These are phyloP conservation scores for Denticeps clupeoides DNA, from an alignment of 2,797 vertebrate genomes.

Conservation along the genomic window DNA sequence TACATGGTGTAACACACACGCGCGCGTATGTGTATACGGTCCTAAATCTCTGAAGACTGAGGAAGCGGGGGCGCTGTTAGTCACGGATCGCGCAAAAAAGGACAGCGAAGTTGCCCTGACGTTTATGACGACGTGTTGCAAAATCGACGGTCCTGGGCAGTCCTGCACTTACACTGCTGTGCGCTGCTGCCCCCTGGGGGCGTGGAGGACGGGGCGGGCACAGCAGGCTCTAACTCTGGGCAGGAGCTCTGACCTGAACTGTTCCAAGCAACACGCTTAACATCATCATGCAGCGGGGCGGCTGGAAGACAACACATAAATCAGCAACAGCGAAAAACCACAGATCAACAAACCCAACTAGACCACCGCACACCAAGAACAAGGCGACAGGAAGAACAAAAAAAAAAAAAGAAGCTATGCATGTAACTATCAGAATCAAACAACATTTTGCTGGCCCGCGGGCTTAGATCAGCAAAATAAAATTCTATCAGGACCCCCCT, in stretches of 20 bases:
- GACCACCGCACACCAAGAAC: background rate
- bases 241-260: slow-evolving; percentile 56
- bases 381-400: background rate
- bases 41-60: too few species aligned
- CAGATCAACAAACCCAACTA: slow-evolving; percentile 26
- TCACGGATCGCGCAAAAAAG: too few species aligned
- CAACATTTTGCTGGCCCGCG: slow-evolving; percentile 1
- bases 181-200: slow-evolving; percentile 45
- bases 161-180: slow-evolving; percentile 48
- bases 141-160: too few species aligned
- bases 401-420: background rate
- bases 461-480: too few species aligned
- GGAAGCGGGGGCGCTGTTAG: too few species aligned
- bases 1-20: too few species aligned
- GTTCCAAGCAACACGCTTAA: slow-evolving; percentile 63
- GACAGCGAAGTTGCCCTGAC: too few species aligned
- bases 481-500: too few species aligned
- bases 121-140: too few species aligned
- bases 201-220: slow-evolving; percentile 49
- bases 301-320: slow-evolving; percentile 57
- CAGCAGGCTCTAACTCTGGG: slow-evolving; percentile 56
- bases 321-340: slow-evolving; percentile 33
- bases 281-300: slow-evolving; percentile 60
- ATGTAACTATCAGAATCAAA: background rate
- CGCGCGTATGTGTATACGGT: too few species aligned